These are phyloP conservation scores for Pediacus dermestoides DNA, from an alignment of 2,888 invertebrate genomes.

Conservation along the genomic window DNA sequence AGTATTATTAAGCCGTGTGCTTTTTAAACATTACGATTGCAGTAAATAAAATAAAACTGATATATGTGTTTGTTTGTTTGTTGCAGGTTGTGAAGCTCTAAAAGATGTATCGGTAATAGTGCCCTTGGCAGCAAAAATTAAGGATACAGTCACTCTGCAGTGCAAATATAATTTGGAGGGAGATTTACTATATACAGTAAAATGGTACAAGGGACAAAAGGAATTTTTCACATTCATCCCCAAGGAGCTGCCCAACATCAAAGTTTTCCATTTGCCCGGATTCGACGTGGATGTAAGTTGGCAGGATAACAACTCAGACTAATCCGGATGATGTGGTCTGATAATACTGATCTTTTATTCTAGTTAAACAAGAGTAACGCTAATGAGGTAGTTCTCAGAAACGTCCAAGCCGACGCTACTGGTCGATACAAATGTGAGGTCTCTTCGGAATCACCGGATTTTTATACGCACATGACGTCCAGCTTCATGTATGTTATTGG, in stretches of 20 bases:
- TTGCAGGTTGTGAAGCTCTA: too few species aligned
- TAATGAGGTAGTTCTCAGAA: constrained; percentile 66
- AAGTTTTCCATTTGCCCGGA: constrained; percentile 67
- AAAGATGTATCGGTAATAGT: constrained; percentile 69
- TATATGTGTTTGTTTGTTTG: too few species aligned
- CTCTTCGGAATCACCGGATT: constrained; percentile 69
- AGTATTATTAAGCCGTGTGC: not conserved
- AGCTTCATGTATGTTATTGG: constrained; percentile 71
- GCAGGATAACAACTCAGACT: not conserved
- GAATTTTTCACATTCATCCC: constrained; percentile 80
- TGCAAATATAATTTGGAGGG: constrained; percentile 74
- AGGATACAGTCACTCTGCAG: constrained; percentile 69
- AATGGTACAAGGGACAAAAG: constrained; percentile 74
- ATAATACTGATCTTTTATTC: constrained; percentile 1
- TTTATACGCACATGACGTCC: constrained; percentile 64
- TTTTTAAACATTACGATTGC: not conserved
- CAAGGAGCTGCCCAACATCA: constrained; percentile 71
- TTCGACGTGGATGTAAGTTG: constrained; percentile 70
- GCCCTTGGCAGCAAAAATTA: constrained; percentile 67
- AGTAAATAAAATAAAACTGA: too few species aligned
- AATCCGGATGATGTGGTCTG: not conserved
- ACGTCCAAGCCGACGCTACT: constrained; percentile 66
- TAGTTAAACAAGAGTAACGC: too few species aligned
- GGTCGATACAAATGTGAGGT: constrained; percentile 74
- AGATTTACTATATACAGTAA: constrained; percentile 72